Evolutionary conservation across 2,888 invertebrate genomes (phyloP).

Genomic region (Anthrax anthrax): DNA sequence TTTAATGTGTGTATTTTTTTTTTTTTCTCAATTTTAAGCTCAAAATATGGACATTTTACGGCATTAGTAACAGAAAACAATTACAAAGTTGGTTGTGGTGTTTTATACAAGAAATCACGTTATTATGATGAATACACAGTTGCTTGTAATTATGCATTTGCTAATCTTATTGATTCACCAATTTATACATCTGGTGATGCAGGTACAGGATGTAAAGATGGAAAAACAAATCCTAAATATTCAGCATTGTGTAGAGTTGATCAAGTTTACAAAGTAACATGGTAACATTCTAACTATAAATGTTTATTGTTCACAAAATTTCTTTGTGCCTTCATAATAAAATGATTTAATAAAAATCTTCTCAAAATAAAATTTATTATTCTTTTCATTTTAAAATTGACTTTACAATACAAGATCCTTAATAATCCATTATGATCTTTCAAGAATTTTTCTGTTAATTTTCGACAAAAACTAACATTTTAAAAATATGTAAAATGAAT

Average conservation of each 20-base stretch:
- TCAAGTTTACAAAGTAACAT: slow-evolving; percentile 8
- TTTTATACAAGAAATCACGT: slow-evolving; percentile 8
- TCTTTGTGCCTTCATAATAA: no score
- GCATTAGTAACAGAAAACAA: slow-evolving; percentile 1
- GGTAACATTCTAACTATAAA: no score
- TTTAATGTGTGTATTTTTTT: no score
- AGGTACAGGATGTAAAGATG: slow-evolving; percentile 18
- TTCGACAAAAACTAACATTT: no score
- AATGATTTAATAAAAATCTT: no score
- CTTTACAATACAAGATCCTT: no score
- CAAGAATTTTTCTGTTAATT: no score
- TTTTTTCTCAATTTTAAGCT: slow-evolving; percentile 15
- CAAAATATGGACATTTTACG: slow-evolving; percentile 1
- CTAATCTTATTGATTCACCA: slow-evolving; percentile 14
- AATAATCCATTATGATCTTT: no score
- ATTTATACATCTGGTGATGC: slow-evolving; percentile 13
- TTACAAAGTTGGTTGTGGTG: slow-evolving; percentile 1
- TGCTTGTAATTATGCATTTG: slow-evolving; percentile 23
- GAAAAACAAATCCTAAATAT: slow-evolving; percentile 18
- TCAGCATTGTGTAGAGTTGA: slow-evolving; percentile 5
- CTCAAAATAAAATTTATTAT: no score
- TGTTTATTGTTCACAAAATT: no score
- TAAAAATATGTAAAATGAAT: no score
- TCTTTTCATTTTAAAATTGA: no score
- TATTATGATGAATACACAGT: slow-evolving; percentile 15